Conservation (phyloP, 2,888 invertebrate species). For the Notocelia uddmanniana region DNA sequence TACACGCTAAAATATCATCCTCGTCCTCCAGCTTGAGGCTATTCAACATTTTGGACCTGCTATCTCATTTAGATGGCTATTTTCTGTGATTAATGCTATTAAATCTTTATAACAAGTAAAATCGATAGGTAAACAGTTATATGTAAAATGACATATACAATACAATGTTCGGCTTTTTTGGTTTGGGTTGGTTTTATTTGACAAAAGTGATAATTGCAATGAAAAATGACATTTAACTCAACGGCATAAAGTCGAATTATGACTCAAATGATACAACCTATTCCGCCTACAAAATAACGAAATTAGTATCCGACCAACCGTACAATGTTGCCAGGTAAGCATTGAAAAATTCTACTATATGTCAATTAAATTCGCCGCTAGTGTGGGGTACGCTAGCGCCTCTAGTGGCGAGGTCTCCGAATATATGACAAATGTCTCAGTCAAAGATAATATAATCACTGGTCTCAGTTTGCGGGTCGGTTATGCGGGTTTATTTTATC, state of each 20-base stretch:
- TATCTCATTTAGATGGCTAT: conserved; percentile 6
- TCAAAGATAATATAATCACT: no score
- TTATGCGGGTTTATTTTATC: no score
- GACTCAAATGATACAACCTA: no score
- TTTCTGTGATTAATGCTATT: conserved; percentile 17
- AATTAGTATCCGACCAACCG: neutral
- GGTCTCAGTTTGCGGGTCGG: no score
- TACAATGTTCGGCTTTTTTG: neutral
- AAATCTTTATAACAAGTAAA: conserved; percentile 28
- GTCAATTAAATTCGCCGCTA: no score
- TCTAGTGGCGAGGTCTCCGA: no score
- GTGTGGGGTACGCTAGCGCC: no score
- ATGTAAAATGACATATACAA: conserved; percentile 9
- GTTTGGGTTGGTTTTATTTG: neutral
- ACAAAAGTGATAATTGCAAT: neutral
- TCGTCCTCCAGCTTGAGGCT: conserved; percentile 18
- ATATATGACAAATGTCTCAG: no score
- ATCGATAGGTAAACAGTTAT: conserved; percentile 40
- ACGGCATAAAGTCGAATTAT: neutral
- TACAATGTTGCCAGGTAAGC: conserved; percentile 11
- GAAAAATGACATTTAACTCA: neutral
- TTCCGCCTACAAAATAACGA: neutral
- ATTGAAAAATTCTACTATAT: conserved; percentile 11
- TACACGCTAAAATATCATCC: conserved; percentile 32
- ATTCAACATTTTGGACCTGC: conserved; percentile 24